These are phyloP conservation scores for Rhabdophis nuchalis DNA, from an alignment of 2,797 vertebrate genomes.

Conservation along the genomic window DNA sequence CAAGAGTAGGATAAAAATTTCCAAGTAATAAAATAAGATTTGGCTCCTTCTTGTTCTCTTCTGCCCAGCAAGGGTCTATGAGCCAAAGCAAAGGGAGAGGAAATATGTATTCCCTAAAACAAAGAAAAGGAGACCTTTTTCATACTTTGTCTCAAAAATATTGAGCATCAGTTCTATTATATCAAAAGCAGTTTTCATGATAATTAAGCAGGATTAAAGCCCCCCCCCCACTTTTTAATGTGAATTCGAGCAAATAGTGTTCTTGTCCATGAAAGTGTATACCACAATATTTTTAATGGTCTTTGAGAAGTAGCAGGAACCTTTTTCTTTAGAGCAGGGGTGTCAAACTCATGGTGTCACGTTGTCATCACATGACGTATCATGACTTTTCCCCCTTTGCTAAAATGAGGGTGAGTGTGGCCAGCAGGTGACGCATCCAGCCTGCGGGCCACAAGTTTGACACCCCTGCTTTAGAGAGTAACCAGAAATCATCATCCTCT, in stretches of 20 bases:
- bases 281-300: neutral
- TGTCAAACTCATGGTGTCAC: too few species aligned
- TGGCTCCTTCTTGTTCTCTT: constrained; percentile 28
- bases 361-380: too few species aligned
- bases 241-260: neutral
- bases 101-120: constrained; percentile 19
- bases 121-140: constrained; percentile 27
- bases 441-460: too few species aligned
- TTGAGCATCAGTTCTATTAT: constrained; percentile 11
- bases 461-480: neutral
- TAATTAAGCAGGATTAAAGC: neutral
- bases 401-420: too few species aligned
- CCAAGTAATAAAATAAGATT: constrained; percentile 42
- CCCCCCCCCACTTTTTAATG: neutral
- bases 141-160: constrained; percentile 30
- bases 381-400: too few species aligned
- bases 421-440: too few species aligned
- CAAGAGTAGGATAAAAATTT: constrained; percentile 16
- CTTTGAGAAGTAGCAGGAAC: neutral
- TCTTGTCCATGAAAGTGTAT: neutral
- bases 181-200: neutral
- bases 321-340: neutral
- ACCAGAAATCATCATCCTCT: neutral
- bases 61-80: constrained; percentile 3
- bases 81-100: constrained; percentile 37